phyloP scores from a whole-genome alignment of 2,113 vertebrate genomes.

The Salvelinus fontinalis region DNA sequence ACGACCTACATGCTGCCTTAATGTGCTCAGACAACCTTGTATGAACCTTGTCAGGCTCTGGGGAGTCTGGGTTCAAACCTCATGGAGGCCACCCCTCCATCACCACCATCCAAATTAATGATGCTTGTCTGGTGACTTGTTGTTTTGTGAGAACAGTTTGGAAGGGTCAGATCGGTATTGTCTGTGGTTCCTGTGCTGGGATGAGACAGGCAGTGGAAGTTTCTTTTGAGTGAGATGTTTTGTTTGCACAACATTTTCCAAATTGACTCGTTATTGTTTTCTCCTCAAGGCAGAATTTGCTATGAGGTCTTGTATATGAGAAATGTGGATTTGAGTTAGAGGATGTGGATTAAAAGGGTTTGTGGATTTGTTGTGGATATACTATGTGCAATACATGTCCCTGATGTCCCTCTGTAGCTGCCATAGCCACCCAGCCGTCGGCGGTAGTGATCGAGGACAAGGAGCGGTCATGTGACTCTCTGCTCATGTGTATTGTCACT shows the following conservation, averaged over 20 bases:
- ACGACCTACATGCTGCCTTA: slow-evolving; percentile 12
- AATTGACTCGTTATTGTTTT: too few relatives aligned
- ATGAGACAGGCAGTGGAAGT: neutral
- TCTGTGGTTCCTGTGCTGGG: neutral
- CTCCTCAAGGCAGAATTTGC: too few relatives aligned
- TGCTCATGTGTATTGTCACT: slow-evolving; percentile 98
- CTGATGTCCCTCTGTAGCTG: slow-evolving; percentile 37
- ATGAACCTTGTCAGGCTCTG: slow-evolving; percentile 5
- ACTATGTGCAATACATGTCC: neutral
- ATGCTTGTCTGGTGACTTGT: slow-evolving; percentile 41
- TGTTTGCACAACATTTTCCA: too few relatives aligned
- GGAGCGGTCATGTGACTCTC: slow-evolving; percentile 91
- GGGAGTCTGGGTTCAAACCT: slow-evolving; percentile 28
- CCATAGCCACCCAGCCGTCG: slow-evolving; percentile 60
- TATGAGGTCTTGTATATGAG: too few relatives aligned
- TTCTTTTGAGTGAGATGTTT: too few relatives aligned
- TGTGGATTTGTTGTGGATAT: neutral
- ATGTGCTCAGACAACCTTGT: slow-evolving; percentile 36
- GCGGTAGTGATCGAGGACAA: slow-evolving; percentile 87
- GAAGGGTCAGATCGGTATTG: neutral
- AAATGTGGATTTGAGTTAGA: too few relatives aligned
- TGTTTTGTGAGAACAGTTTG: slow-evolving; percentile 7
- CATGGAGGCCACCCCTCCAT: slow-evolving; percentile 4
- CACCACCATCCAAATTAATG: slow-evolving; percentile 32
- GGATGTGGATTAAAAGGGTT: too few relatives aligned